Base-by-base conservation (phyloP, 2,797 vertebrate species). In the Neopelma chrysocephalum region DNA sequence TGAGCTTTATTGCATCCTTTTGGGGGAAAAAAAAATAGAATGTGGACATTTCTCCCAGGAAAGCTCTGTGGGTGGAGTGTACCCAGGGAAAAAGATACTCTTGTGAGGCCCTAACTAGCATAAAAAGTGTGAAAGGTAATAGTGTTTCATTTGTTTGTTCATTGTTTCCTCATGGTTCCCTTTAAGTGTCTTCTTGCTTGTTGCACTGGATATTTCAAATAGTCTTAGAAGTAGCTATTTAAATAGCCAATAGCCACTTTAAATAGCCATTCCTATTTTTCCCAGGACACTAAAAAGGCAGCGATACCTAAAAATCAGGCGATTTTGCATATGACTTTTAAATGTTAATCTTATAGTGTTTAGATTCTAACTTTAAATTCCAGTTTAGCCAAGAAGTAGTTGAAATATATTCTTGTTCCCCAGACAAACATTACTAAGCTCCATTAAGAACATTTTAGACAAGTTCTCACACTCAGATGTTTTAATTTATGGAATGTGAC, bases 61-160 rank as follows among this genome's bases (percentile, higher is more conserved):
- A 51, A 76, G 15, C 10, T 50, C 26, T 43, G 22, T 47, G 43
- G 26, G 7, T 66, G 4, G 6, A 70, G 3, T 5, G 4, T 42
- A 29, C 14, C 3, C 3, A 5, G 15, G 20, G 22, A 53, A 76
- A 87, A 77, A 60, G 11, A 34, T 12, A 22, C 5, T 65, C 90
- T 83, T 68, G 31, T 32, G 50, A 64, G 81, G 40, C 15, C 9
- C 11, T 87, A 62, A 68, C 29, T 34, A 8, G 3, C 19, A 38
- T 18, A 11, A 50, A 6, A 69, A 61, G 25, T 54, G 31, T 34
- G 43, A 77, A 80, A 42, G 32, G 18, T 60, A 80, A 25, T 10
- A 23, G 29, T 0, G 0, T 65, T 83, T 83, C 2, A 50, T 16
- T 65, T 78, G 4, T 53, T 34, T 31, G 15, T 3, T 70, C 48